phyloP scores from a whole-genome alignment of 92 coral and sea anemone genomes.

The Galaxea fascicularis region DNA sequence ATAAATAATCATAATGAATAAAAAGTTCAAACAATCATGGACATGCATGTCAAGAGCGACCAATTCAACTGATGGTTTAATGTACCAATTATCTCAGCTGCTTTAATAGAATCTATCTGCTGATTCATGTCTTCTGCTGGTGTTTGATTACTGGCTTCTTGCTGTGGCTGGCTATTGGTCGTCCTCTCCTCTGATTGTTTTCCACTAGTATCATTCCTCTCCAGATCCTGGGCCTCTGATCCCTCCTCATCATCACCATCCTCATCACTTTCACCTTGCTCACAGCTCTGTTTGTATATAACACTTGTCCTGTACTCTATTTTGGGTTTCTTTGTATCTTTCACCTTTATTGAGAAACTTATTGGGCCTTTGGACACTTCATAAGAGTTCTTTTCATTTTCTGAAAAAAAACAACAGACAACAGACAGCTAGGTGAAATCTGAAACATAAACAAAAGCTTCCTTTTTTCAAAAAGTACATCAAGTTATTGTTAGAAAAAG shows the following conservation, averaged over 20 bases:
- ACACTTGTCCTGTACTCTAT: constrained; percentile 94
- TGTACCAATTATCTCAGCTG: constrained; percentile 89
- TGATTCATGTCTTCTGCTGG: constrained; percentile 42
- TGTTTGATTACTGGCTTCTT: constrained; percentile 10
- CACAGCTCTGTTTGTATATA: constrained; percentile 90
- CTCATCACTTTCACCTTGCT: constrained; percentile 92
- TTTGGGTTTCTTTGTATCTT: constrained; percentile 83
- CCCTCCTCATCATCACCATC: constrained; percentile 66
- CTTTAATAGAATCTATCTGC: constrained; percentile 80
- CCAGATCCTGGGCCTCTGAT: constrained; percentile 39
- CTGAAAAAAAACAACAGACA: background rate
- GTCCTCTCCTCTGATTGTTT: constrained; percentile 36
- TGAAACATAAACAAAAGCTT: background rate
- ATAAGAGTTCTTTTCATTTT: background rate
- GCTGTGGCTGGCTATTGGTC: constrained; percentile 9
- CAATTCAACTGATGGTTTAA: background rate
- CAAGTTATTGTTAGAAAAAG: background rate
- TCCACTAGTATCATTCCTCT: constrained; percentile 43
- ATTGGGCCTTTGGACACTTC: constrained; percentile 75
- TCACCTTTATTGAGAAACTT: constrained; percentile 93
- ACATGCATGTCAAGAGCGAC: background rate
- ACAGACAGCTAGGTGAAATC: background rate
- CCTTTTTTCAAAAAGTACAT: background rate
- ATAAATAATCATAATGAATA: too few relatives aligned
- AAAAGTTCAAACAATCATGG: background rate